Base-by-base conservation (phyloP, 2,888 invertebrate genomes). In the Acleris literana region DNA sequence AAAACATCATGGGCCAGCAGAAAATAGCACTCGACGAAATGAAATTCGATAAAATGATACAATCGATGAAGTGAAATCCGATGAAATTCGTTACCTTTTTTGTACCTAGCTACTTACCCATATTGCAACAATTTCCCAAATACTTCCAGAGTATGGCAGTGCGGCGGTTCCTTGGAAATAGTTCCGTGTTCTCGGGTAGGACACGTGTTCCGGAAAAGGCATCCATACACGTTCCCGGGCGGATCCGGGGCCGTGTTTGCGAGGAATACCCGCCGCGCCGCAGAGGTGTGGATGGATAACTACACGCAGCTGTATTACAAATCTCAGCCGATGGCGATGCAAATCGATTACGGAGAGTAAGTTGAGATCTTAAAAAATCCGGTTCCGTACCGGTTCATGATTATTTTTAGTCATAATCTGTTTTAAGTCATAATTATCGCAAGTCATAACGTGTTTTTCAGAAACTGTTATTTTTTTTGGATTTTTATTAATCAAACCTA, bases 231-330 rank as follows among this genome's bases (percentile, higher is more conserved):
- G 46, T 99, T 99, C 93, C 99, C 99, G 0, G 99, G 96, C 0
- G 99, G 99, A 6, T 98, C 98, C 69, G 99, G 99, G 3, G 98
- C 97, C 72, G 99, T 99, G 22, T 99, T 99, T 87, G 98, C 98
- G 0, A 94, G 97, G 81, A 99, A 99, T 89, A 99, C 99, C 1
- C 94, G 99, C 64, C 93, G 99, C 72, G 99, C 99, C 0, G 99
- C 99, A 0, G 99, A 99, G 90, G 99, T 99, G 13, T 99, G 99
- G 99, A 99, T 99, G 99, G 99, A 99, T 83, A 98, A 98, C 70
- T 99, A 97, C 91, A 99, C 99, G 87, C 96, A 98, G 78, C 97
- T 97, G 82, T 99, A 99, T 88, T 99, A 99, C 83, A 94, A 96
- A 65, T 96, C 98, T 1, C 99, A 99, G 73, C 97, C 97, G 58